Percentiles rank a stretch among this genome's conserved stretches.
Conservation (phyloP, 2,113 vertebrate species). For the Perca fluviatilis region DNA sequence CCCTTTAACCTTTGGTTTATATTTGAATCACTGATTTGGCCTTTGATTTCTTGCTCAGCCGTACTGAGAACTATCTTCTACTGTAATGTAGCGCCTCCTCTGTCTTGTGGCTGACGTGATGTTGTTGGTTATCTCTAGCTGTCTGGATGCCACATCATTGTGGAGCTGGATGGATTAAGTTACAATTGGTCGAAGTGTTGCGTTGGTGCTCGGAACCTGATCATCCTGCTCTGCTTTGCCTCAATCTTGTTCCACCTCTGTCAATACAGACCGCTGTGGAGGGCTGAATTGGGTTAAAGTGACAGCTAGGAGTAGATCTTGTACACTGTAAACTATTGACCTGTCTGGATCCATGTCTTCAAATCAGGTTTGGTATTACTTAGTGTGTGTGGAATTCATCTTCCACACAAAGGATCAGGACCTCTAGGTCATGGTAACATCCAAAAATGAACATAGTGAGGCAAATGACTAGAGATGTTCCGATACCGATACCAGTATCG, state of each 20-base stretch:
- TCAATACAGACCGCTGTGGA: conserved; percentile 31
- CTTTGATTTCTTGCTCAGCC: neutral
- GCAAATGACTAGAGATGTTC: no score
- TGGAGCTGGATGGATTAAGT: conserved; percentile 41
- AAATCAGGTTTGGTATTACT: conserved; percentile 45
- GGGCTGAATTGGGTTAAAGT: conserved; percentile 53
- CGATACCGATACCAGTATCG: no score
- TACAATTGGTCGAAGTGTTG: conserved; percentile 32
- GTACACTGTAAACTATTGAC: conserved; percentile 51
- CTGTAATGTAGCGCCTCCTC: neutral
- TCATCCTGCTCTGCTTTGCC: conserved; percentile 69
- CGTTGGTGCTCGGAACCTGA: conserved; percentile 14
- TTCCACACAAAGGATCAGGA: neutral
- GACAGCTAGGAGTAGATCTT: conserved; percentile 37
- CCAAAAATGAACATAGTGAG: no score
- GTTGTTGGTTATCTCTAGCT: neutral
- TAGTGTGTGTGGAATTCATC: conserved; percentile 16
- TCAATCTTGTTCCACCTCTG: conserved; percentile 48
- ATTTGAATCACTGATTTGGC: neutral
- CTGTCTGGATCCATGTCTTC: conserved; percentile 39
- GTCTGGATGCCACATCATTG: neutral
- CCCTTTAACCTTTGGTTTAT: neutral
- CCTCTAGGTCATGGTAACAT: neutral
- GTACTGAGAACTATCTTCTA: neutral
- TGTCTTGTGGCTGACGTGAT: neutral